A percentile compares a stretch with the other conserved stretches of the same genome.
Conservation (phyloP, 1,140 invertebrate genomes). For the Drosophila insularis region DNA sequence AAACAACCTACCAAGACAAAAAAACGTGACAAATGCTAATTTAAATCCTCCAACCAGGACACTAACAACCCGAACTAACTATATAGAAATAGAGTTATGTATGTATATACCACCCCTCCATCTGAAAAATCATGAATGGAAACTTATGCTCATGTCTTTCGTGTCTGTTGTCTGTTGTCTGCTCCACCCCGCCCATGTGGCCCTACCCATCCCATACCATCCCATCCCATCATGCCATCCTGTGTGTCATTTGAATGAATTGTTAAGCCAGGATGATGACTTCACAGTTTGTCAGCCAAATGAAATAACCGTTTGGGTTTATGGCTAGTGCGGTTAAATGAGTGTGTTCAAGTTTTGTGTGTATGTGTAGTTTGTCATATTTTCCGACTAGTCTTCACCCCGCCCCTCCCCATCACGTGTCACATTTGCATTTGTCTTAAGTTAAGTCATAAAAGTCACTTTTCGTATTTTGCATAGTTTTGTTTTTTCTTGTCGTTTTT, state of each 20-base stretch:
- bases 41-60: slow-evolving; percentile 69
- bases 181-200: background rate
- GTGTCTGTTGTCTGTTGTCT: slow-evolving; percentile 10
- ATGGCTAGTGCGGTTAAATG: slow-evolving; percentile 16
- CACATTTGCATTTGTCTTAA: slow-evolving; percentile 75
- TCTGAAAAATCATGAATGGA: slow-evolving; percentile 67
- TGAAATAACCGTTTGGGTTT: slow-evolving; percentile 40
- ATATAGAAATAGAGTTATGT: background rate
- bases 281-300: slow-evolving; percentile 81
- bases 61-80: slow-evolving; percentile 40
- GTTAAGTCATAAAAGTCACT: slow-evolving; percentile 36
- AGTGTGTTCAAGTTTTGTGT: slow-evolving; percentile 19
- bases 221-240: slow-evolving; percentile 26
- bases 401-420: slow-evolving; percentile 38
- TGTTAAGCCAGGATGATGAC: slow-evolving; percentile 81
- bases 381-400: background rate
- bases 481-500: background rate
- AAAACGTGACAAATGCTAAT: slow-evolving; percentile 80
- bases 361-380: slow-evolving; percentile 60
- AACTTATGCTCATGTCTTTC: slow-evolving; percentile 63
- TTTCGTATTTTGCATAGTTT: slow-evolving; percentile 43
- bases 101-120: slow-evolving; percentile 13
- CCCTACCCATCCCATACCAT: slow-evolving; percentile 22
- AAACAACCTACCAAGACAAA: slow-evolving; percentile 37
- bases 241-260: slow-evolving; percentile 69